phyloP scores from a whole-genome alignment of 1,140 invertebrate genomes.

The Macrotrachela quadricornifera region DNA sequence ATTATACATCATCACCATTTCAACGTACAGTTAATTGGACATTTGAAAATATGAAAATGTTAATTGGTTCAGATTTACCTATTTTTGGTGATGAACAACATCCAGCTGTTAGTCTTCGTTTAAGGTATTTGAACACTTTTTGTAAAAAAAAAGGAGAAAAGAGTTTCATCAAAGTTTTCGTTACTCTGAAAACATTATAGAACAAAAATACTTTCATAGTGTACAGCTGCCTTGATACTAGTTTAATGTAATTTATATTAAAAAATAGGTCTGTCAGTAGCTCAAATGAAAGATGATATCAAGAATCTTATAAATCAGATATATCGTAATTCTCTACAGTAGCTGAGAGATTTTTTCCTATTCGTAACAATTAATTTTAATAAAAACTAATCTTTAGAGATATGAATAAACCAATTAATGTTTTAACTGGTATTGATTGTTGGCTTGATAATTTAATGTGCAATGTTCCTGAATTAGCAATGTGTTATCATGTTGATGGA shows the following conservation, averaged over 20 bases:
- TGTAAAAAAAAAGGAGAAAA: too few relatives aligned
- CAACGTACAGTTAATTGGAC: conserved; percentile 44
- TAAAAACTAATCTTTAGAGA: conserved; percentile 33
- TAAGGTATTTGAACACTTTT: neutral
- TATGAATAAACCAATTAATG: conserved; percentile 65
- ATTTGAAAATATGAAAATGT: conserved; percentile 79
- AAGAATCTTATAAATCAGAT: too few relatives aligned
- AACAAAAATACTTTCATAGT: too few relatives aligned
- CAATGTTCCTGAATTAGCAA: conserved; percentile 78
- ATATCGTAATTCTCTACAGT: too few relatives aligned
- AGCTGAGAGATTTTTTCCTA: too few relatives aligned
- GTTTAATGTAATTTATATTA: too few relatives aligned
- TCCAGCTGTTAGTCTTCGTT: conserved; percentile 50
- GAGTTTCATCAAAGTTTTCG: too few relatives aligned
- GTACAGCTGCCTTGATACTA: too few relatives aligned
- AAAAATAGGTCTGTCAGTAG: too few relatives aligned
- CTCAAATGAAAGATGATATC: too few relatives aligned
- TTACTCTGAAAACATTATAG: too few relatives aligned
- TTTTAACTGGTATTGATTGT: conserved; percentile 77
- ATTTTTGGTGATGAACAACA: conserved; percentile 70
- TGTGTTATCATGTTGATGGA: conserved; percentile 78
- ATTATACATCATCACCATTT: neutral
- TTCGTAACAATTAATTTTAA: too few relatives aligned
- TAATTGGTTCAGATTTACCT: conserved; percentile 71
- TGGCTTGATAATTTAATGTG: conserved; percentile 91